These are phyloP conservation scores for Streblospio benedicti DNA, from an alignment of 1,140 invertebrate genomes.

Conservation along the genomic window DNA sequence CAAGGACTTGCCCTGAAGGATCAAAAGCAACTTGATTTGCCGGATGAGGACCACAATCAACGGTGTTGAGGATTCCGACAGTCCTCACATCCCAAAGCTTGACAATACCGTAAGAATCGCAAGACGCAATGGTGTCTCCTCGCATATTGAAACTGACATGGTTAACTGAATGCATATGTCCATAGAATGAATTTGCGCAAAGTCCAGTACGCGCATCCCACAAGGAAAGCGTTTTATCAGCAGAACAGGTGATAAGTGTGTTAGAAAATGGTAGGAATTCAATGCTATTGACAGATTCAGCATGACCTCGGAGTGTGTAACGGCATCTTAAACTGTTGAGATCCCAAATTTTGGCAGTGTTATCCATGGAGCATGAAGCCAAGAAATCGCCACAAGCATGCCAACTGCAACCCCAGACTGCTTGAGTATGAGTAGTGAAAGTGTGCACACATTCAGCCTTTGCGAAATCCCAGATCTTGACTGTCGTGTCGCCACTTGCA, in stretches of 20 bases:
- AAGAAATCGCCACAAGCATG: conserved; percentile 47
- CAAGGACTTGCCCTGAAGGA: conserved; percentile 36
- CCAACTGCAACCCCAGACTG: conserved; percentile 46
- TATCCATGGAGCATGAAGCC: conserved; percentile 47
- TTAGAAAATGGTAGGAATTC: conserved; percentile 46
- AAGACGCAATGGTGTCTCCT: conserved; percentile 46
- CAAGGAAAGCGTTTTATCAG: conserved; percentile 47
- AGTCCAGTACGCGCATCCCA: conserved; percentile 47
- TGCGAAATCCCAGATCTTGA: conserved; percentile 47
- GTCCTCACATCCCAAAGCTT: conserved; percentile 47
- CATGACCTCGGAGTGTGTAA: conserved; percentile 42
- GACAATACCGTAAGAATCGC: conserved; percentile 44
- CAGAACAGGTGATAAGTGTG: conserved; percentile 42
- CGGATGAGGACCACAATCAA: conserved; percentile 44
- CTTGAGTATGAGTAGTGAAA: conserved; percentile 43
- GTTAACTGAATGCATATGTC: conserved; percentile 47
- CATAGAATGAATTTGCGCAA: conserved; percentile 47
- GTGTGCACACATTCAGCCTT: conserved; percentile 46
- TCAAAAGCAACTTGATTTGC: conserved; percentile 45
- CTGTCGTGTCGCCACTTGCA: conserved; percentile 43
- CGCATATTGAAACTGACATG: conserved; percentile 40
- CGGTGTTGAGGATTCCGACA: conserved; percentile 34
- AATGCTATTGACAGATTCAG: conserved; percentile 46
- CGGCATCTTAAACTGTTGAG: conserved; percentile 45
- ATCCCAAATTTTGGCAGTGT: conserved; percentile 46